These are phyloP conservation scores for Magallana ariakensis DNA, from an alignment of 1,140 invertebrate genomes.

Conservation along the genomic window DNA sequence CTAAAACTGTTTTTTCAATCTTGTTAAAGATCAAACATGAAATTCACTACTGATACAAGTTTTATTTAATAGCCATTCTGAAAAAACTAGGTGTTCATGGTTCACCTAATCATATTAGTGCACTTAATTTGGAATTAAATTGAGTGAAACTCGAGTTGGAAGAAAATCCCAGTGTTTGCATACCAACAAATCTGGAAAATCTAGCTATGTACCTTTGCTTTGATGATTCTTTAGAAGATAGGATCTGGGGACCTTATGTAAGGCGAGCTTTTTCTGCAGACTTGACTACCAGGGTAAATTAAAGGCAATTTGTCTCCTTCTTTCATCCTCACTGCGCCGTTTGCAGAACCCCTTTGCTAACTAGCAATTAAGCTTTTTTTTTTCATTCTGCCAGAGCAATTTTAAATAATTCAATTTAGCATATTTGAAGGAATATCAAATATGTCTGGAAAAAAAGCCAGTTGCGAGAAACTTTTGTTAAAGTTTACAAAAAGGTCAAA, in stretches of 20 bases:
- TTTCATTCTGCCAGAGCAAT: constrained; percentile 4
- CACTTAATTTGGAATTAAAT: constrained; percentile 33
- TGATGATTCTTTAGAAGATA: constrained; percentile 31
- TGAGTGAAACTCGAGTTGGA: constrained; percentile 21
- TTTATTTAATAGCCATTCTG: constrained; percentile 19
- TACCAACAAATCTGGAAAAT: constrained; percentile 27
- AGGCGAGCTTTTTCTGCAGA: constrained; percentile 17
- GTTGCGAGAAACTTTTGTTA: background rate
- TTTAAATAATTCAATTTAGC: constrained; percentile 36
- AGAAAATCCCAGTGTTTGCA: constrained; percentile 19
- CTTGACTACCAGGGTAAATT: constrained; percentile 33
- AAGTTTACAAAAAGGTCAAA: background rate
- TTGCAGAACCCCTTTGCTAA: background rate
- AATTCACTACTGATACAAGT: background rate
- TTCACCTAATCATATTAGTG: constrained; percentile 36
- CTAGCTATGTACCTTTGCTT: constrained; percentile 30
- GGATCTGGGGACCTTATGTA: constrained; percentile 31
- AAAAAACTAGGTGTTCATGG: constrained; percentile 32
- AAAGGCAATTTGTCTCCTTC: constrained; percentile 27
- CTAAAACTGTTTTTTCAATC: background rate
- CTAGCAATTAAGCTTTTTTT: constrained; percentile 26
- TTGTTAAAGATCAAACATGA: background rate
- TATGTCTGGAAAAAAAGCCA: background rate
- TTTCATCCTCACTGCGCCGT: background rate
- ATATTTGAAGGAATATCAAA: constrained; percentile 36